Base-by-base conservation (phyloP, 1,140 invertebrate species). In the Drosophila azteca region DNA sequence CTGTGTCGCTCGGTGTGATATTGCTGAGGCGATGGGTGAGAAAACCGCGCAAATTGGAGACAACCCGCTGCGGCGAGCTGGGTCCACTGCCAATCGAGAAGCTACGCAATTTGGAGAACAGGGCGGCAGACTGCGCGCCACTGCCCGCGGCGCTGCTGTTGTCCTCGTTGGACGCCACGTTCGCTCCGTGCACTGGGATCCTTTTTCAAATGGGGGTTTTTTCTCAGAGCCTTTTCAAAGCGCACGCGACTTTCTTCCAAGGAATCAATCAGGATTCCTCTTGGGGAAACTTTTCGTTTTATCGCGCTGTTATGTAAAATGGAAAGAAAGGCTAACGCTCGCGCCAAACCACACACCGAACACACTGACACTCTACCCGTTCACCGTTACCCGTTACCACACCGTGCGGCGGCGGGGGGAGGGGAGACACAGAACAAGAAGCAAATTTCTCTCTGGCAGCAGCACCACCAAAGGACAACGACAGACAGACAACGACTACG, bases 11-110 rank as follows among this genome's bases (percentile, higher is more conserved):
- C 64, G 93, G 92, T 69, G 93, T 92, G 70, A 92, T 92, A 68
- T 92, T 93, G 69, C 93, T 93, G 26, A 92, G 77, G 65, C 93
- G 92, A 87, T 92, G 93, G 66, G 93, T 92, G 77, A 94, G 92
- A 80, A 93, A 93, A 70, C 93, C 93, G 77, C 93, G 93, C 81
- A 94, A 92, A 81, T 94, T 94, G 79, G 92, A 93, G 74, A 93
- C 93, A 69, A 94, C 93, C 45, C 91, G 92, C 89, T 92, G 92
- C 49, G 93, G 93, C 85, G 92, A 94, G 87, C 93, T 92, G 79
- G 91, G 91, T 52, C 91, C 92, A 63, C 90, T 91, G 87, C 93
- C 92, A 69, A 90, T 91, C 53, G 91, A 79, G 77, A 92, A 89
- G 69, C 92, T 92, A 82, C 92, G 92, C 85, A 92, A 82, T 88